Evolutionary conservation across 2,113 vertebrate species (phyloP).

Genomic region (Ceyx melanurus): DNA sequence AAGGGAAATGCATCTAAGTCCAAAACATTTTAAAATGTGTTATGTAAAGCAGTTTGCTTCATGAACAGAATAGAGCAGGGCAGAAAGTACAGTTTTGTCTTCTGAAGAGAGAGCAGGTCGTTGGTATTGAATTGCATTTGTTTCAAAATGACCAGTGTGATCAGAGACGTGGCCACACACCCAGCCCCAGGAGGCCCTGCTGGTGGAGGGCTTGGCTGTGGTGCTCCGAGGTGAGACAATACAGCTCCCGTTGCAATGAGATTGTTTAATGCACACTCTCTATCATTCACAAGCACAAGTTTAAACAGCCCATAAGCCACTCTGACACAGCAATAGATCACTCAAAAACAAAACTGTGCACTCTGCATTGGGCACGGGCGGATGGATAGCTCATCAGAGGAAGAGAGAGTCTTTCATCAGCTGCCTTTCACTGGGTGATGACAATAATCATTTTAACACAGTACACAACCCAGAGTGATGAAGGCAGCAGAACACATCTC

Average conservation of each 20-base stretch:
- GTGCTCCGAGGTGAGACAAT: constrained; percentile 16
- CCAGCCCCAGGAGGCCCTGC: neutral
- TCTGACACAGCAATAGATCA: constrained; percentile 53
- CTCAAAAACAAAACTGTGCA: constrained; percentile 60
- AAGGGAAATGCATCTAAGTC: neutral
- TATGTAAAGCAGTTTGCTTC: neutral
- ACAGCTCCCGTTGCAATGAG: constrained; percentile 10
- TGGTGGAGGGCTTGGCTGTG: rapidly evolving
- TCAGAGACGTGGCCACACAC: rapidly evolving
- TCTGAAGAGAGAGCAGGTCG: neutral
- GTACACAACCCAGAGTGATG: constrained; percentile 56
- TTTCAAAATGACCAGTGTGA: neutral
- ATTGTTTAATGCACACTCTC: constrained; percentile 46
- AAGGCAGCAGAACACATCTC: constrained; percentile 47
- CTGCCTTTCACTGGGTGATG: constrained; percentile 13
- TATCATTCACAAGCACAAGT: constrained; percentile 25
- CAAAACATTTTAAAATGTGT: neutral
- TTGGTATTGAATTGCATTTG: neutral
- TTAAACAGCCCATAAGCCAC: constrained; percentile 64
- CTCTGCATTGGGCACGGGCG: constrained; percentile 21
- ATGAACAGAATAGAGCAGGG: neutral
- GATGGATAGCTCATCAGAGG: constrained; percentile 45
- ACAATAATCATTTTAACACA: constrained; percentile 58
- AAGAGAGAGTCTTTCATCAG: constrained; percentile 43
- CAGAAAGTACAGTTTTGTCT: neutral